Evolutionary conservation across 2,797 vertebrate species (phyloP).

Genomic region (Crenichthys baileyi): DNA sequence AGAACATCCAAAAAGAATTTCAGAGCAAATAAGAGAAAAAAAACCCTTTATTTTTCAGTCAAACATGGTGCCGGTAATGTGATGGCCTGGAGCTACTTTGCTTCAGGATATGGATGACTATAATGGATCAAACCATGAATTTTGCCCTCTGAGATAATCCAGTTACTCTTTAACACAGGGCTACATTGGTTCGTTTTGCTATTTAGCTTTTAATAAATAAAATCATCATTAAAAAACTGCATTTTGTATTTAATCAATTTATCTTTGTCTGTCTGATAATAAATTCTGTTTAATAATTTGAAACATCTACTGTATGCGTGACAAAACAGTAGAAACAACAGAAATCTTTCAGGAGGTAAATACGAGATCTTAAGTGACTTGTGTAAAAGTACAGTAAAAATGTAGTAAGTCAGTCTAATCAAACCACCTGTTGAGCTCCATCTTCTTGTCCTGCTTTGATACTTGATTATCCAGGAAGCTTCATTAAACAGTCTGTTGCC

Average conservation of each 20-base stretch:
- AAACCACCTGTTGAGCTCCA: constrained; percentile 2
- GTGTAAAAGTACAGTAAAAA: not conserved
- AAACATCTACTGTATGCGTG: not conserved
- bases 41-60: not conserved
- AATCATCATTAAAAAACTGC: not conserved
- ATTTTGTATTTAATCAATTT: not conserved
- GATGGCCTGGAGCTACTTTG: not conserved
- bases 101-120: not conserved
- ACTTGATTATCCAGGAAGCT: constrained; percentile 26
- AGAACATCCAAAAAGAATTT: not conserved
- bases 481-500: constrained; percentile 35
- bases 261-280: not conserved
- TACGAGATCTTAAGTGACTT: not conserved
- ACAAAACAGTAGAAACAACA: not conserved
- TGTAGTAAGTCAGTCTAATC: not conserved
- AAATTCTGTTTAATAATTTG: not conserved
- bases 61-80: not conserved
- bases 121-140: not conserved
- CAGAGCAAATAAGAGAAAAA: not conserved
- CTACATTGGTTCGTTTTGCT: not conserved
- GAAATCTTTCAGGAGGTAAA: not conserved
- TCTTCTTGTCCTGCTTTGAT: not conserved
- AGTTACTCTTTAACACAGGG: not conserved
- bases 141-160: not conserved
- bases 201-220: too few relatives aligned